These are phyloP conservation scores for Ranitomeya variabilis DNA, from an alignment of 2,113 vertebrate species.

Conservation along the genomic window DNA sequence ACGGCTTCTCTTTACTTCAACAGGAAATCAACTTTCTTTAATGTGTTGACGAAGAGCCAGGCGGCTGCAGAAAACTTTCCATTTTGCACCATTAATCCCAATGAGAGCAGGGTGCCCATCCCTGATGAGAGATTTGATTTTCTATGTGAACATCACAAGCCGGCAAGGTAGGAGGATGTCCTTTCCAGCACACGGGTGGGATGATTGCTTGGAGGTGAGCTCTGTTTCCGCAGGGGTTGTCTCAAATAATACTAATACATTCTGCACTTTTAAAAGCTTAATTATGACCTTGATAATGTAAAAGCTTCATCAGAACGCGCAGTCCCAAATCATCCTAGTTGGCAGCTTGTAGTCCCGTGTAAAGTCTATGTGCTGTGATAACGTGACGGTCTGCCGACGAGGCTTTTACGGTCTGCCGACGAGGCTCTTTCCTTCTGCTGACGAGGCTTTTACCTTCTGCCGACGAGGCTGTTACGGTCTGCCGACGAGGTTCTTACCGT, in stretches of 20 bases:
- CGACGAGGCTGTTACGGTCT: too few species aligned
- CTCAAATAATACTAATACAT: not conserved
- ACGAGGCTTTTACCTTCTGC: too few species aligned
- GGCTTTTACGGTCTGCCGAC: too few species aligned
- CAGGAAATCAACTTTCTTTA: slow-evolving; percentile 97
- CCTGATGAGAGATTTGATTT: slow-evolving; percentile 92
- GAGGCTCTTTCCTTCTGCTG: too few species aligned
- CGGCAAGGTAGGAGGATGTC: slow-evolving; percentile 79
- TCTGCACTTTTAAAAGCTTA: not conserved
- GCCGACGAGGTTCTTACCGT: too few species aligned
- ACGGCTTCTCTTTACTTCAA: slow-evolving; percentile 54
- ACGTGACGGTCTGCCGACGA: too few species aligned
- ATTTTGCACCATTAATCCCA: slow-evolving; percentile 96
- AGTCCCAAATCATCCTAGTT: too few species aligned
- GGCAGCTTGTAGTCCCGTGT: too few species aligned
- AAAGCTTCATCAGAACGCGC: not conserved
- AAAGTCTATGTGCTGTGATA: too few species aligned
- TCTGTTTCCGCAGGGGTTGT: not conserved
- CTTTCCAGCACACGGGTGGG: not conserved
- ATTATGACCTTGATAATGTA: not conserved
- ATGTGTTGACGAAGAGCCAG: slow-evolving; percentile 93
- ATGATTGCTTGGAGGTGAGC: not conserved
- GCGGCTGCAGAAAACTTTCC: slow-evolving; percentile 90
- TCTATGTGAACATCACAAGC: slow-evolving; percentile 89
- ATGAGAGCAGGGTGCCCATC: slow-evolving; percentile 94